phyloP scores from a whole-genome alignment of 2,888 invertebrate genomes.

The Tigriopus californicus region DNA sequence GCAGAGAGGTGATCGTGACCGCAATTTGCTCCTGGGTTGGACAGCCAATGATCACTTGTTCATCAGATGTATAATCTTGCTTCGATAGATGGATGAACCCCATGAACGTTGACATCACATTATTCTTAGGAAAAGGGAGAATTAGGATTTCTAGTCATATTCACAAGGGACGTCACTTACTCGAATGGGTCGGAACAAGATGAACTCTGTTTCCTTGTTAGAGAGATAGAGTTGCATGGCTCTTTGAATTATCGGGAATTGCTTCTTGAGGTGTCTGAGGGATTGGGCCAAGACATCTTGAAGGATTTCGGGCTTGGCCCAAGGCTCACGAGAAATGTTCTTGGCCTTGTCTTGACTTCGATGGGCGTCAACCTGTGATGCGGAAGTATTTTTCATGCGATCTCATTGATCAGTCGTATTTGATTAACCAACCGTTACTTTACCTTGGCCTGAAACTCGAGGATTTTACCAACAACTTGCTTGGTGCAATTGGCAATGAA shows the following conservation, averaged over 20 bases:
- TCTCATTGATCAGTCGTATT: no score
- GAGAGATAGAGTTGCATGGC: conserved; percentile 89
- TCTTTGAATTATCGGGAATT: conserved; percentile 57
- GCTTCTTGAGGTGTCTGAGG: conserved; percentile 54
- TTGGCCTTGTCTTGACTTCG: conserved; percentile 18
- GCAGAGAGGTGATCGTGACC: conserved; percentile 52
- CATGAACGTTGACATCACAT: conserved; percentile 68
- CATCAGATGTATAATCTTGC: conserved; percentile 60
- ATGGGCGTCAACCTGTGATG: conserved; percentile 17
- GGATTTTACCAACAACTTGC: conserved; percentile 51
- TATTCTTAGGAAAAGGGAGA: conserved; percentile 41
- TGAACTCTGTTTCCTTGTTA: conserved; percentile 89
- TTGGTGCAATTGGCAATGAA: conserved; percentile 61
- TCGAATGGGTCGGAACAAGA: conserved; percentile 50
- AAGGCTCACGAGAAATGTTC: conserved; percentile 27
- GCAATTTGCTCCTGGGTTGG: conserved; percentile 85
- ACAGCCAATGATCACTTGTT: conserved; percentile 62
- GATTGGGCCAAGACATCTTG: conserved; percentile 53
- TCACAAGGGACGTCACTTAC: neutral
- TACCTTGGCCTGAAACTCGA: conserved; percentile 53
- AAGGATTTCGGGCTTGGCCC: conserved; percentile 50
- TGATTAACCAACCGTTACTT: no score
- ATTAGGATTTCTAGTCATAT: neutral
- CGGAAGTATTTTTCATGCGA: neutral
- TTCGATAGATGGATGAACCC: conserved; percentile 53